Evolutionary conservation across 2,888 invertebrate species (phyloP), one percentile per base, ranked within the genome.

Genomic region (Lycaena phlaeas): DNA sequence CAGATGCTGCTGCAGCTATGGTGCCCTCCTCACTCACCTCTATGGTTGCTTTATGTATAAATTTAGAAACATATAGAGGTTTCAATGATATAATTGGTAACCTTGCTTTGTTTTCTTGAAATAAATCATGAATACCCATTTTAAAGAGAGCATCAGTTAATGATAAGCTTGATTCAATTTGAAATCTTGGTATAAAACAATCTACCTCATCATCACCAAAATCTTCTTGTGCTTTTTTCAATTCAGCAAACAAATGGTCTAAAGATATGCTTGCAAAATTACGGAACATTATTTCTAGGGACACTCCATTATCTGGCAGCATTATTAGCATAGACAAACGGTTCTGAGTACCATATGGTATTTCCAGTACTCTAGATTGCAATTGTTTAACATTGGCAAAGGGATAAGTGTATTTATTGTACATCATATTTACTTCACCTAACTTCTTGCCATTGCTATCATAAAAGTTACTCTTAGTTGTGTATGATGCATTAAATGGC

Each of bases 11-110:
- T 0, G 88, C 75, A 0, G 92, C 92, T 15, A 86, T 86, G 0
- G 92, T 92, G 0, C 93, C 93, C 45, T 90, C 87, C 60, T 93
- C 93, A 9, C 88, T 88, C 0, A 93, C 92, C 53, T 91, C 90
- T 49, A 93, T 90, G 52, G 87, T 87, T 1, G 92, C 90, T 58
- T 90, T 90, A 57, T 93, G 93, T 2, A 91, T 72, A 1, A 90
- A 67, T 41, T 86, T 78, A 0, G 88, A 86, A 1, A 92, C 79
- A 61, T 73, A 86, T 41, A 88, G 57, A 2, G 86, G 74, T 5
- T 75, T 68, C 0, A 73, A 63, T 4, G 86, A 77, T 52, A 92
- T 85, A 7, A 71, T 63, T 0, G 85, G 72, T 28, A 82, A 51
- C 5, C 52, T 52, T 1, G 78, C 68, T 10, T 30, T 50, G 0